Percentiles rank a stretch among this genome's conserved stretches.
These are phyloP conservation scores for Gobiocypris rarus DNA, from an alignment of 2,113 vertebrate genomes.

Conservation along the genomic window DNA sequence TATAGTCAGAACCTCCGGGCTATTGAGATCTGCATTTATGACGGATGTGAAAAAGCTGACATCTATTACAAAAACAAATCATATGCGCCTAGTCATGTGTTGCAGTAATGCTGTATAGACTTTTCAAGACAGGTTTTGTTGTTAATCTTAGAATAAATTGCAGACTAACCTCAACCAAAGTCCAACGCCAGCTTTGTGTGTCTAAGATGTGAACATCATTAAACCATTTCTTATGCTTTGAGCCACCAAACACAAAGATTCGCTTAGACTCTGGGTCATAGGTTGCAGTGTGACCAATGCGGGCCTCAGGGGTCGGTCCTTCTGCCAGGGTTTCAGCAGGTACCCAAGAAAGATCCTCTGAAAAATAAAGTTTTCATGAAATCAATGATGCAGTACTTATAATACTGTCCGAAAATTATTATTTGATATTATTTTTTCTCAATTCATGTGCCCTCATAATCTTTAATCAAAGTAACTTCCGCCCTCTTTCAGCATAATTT, in stretches of 20 bases:
- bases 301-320: conserved; percentile 76
- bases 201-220: conserved; percentile 80
- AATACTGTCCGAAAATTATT: no score
- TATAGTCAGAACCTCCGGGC: not conserved
- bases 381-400: no score
- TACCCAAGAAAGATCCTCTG: conserved; percentile 79
- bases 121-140: not conserved
- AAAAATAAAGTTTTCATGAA: not conserved
- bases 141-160: not conserved
- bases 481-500: no score
- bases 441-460: no score
- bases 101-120: not conserved
- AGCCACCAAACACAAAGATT: conserved; percentile 80
- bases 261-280: conserved; percentile 72
- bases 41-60: not conserved
- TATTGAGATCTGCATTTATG: not conserved
- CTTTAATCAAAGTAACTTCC: no score
- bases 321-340: conserved; percentile 75
- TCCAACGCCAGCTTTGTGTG: conserved; percentile 80
- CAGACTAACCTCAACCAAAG: conserved; percentile 72
- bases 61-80: not conserved
- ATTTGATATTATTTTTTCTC: no score
- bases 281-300: conserved; percentile 77
- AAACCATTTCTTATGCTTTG: conserved; percentile 80
- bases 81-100: not conserved